Conservation (phyloP, 2,888 invertebrate genomes). For the Mylabris sibirica region DNA sequence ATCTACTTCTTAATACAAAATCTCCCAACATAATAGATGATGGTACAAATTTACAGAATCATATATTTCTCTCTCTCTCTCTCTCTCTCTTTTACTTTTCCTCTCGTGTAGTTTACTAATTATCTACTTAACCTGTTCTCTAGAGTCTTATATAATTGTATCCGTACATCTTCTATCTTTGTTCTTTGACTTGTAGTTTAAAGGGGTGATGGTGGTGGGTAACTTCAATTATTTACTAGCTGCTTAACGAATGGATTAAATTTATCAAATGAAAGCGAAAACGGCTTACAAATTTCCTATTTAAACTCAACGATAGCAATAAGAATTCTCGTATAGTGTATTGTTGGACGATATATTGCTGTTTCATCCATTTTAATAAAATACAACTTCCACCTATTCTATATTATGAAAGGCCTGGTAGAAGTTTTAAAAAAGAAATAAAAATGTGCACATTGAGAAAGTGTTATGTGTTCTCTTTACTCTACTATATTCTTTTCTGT, state of each 20-base stretch:
- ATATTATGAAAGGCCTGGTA: background rate
- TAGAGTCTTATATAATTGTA: conserved; percentile 45
- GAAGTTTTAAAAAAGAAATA: background rate
- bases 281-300: conserved; percentile 31
- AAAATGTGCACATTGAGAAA: background rate
- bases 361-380: background rate
- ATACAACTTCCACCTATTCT: background rate
- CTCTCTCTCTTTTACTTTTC: conserved; percentile 21
- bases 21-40: conserved; percentile 38
- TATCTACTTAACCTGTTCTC: conserved; percentile 46
- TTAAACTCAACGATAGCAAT: background rate
- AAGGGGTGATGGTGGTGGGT: background rate
- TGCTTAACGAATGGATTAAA: conserved; percentile 35
- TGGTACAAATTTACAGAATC: conserved; percentile 40
- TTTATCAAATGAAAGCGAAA: conserved; percentile 30
- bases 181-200: background rate
- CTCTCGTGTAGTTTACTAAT: conserved; percentile 45
- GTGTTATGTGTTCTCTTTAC: background rate
- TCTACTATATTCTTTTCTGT: background rate
- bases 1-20: conserved; percentile 7
- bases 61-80: conserved; percentile 18
- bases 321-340: background rate
- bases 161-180: conserved; percentile 42
- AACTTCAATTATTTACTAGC: conserved; percentile 38
- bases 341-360: background rate